Evolutionary conservation across 2,113 vertebrate genomes (phyloP), one percentile per base, ranked within the genome.

Genomic region (Anguilla japonica): DNA sequence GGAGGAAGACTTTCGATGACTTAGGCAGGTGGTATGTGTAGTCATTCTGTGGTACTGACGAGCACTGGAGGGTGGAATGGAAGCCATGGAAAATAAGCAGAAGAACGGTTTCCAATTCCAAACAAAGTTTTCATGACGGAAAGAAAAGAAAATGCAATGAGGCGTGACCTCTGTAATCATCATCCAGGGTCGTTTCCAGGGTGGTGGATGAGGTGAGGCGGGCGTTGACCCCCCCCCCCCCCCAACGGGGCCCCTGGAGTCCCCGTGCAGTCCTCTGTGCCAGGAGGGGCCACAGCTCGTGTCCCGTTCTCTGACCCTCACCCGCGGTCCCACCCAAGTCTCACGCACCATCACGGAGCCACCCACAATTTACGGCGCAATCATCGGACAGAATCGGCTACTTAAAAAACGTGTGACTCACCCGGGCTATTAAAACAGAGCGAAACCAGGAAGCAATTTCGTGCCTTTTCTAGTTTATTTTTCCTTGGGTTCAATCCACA

Each of bases 381-480:
- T 15, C n/a, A 39, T 57, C 53, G 60, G n/a, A 83, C 26, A 14
- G n/a, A 53, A 83, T 83, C 82, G 18, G 53, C 82, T 57, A 39
- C 53, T 60, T 83, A 83, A 83, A 83, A 34, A 39, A 57, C 26
- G 34, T 56, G 46, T 34, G 29, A 57, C 50, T 57, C 60, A 34
- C 39, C 39, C 57, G 16, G 83, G 14, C 20, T n/a, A 41, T 43
- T 71, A 43, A 75, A 84, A 71, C 39, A 41, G n/a, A 85, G 14
- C 41, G 43, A 81, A 86, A 81, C 85, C 78, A 86, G 85, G 78
- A 83, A 80, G 75, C 71, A 83, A 87, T 80, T 87, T 87, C 86
- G 80, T 57, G 86, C 86, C 29, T 60, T 84, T 87, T 83, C 40
- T 34, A 41, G 46, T 6, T 81, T 60, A 60, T 87, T 87, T 34